Percentiles rank a stretch among this genome's conserved stretches.
Conservation (phyloP, 2,888 invertebrate genomes). For the Plebejus melissa region DNA sequence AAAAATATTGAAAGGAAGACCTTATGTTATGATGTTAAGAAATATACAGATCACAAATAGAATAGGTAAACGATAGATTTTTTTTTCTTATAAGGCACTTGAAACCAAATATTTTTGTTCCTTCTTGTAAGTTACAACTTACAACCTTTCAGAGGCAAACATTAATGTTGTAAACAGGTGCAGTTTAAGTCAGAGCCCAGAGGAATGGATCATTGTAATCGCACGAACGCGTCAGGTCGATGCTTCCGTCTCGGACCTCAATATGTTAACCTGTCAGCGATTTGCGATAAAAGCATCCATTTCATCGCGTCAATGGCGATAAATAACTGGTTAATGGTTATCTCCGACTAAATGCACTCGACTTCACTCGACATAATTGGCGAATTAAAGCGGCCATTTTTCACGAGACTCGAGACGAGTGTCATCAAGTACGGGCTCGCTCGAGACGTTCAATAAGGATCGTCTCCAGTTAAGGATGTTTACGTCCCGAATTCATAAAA, state of each 20-base stretch:
- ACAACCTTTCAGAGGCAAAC: not conserved
- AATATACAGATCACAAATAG: too few relatives aligned
- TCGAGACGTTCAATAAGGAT: conserved; percentile 6
- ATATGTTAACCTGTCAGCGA: conserved; percentile 10
- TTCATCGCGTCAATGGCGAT: not conserved
- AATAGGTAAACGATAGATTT: not conserved
- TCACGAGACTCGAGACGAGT: not conserved
- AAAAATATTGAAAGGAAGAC: not conserved
- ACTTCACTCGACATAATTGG: not conserved
- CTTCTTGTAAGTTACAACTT: not conserved
- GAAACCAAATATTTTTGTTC: not conserved
- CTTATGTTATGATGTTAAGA: not conserved
- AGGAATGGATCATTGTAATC: not conserved
- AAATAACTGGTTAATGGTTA: not conserved
- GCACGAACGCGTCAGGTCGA: not conserved
- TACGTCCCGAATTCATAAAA: conserved; percentile 32
- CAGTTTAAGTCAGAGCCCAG: not conserved
- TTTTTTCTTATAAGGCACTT: too few relatives aligned
- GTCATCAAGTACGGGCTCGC: not conserved
- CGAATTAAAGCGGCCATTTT: conserved; percentile 9
- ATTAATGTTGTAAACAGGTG: not conserved
- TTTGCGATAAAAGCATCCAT: conserved; percentile 14
- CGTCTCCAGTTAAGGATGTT: conserved; percentile 26
- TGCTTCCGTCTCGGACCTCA: not conserved
- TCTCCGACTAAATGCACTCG: not conserved